A percentile compares a stretch with the other conserved stretches of the same genome.
Conservation (phyloP, 2,797 vertebrate genomes). For the Danio albolineatus region DNA sequence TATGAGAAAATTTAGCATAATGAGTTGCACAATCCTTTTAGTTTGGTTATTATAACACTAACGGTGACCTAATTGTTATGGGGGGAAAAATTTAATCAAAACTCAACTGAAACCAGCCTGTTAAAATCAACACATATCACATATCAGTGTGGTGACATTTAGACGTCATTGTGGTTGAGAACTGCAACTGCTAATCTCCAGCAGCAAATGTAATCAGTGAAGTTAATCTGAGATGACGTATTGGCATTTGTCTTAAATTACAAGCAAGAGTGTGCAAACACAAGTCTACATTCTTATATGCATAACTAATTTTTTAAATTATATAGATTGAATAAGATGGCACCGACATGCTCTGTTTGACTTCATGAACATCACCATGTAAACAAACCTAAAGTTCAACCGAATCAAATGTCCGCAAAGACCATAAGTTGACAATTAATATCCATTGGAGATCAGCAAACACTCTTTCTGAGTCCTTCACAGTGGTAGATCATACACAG, state of each 20-base stretch:
- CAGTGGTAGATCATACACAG: background rate
- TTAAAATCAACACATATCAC: background rate
- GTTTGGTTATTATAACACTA: too few relatives aligned
- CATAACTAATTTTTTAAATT: background rate
- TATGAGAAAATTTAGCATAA: background rate
- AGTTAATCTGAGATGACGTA: background rate
- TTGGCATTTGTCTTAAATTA: background rate
- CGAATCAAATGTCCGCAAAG: conserved; percentile 7
- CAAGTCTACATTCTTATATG: background rate
- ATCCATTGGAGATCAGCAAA: background rate
- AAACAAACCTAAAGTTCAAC: conserved; percentile 11
- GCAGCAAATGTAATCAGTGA: background rate
- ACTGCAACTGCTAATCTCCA: background rate
- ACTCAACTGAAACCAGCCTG: background rate
- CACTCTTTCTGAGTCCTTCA: conserved; percentile 8
- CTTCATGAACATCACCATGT: background rate
- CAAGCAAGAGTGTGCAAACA: background rate
- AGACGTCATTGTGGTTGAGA: background rate
- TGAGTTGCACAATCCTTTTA: too few relatives aligned
- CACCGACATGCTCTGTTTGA: background rate
- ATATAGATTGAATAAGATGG: background rate
- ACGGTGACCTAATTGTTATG: too few relatives aligned
- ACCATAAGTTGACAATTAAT: background rate
- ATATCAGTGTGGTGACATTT: background rate
- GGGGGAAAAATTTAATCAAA: background rate